Conservation (phyloP, 64 coral and sea anemone species). For the Montipora foliosa region DNA sequence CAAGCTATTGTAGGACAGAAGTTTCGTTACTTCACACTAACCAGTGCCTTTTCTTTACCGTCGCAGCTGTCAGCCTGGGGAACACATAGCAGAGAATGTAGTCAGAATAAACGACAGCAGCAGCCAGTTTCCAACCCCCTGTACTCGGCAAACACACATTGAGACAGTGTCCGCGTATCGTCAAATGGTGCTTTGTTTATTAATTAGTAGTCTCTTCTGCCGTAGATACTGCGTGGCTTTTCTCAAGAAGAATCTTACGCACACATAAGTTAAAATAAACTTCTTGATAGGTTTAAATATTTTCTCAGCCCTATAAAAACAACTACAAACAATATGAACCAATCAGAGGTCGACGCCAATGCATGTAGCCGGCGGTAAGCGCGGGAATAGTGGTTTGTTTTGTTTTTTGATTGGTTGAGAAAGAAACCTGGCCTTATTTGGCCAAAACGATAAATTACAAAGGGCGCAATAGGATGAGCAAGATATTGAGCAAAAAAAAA, state of each 20-base stretch:
- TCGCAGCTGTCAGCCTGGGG: constrained; percentile 89
- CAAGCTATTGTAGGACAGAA: no score
- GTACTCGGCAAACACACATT: not conserved
- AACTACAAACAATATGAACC: not conserved
- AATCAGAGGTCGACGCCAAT: not conserved
- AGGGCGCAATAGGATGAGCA: not conserved
- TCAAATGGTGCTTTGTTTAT: not conserved
- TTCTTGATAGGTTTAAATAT: no score
- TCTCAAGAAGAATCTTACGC: no score
- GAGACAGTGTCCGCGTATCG: not conserved
- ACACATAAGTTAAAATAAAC: not conserved
- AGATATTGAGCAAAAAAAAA: not conserved
- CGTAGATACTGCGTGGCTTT: not conserved
- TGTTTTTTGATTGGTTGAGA: not conserved
- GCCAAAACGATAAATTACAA: not conserved
- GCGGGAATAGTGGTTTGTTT: not conserved
- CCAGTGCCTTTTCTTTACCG: not conserved
- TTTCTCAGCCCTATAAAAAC: not conserved
- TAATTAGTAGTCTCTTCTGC: not conserved
- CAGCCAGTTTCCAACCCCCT: not conserved
- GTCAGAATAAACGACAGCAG: constrained; percentile 77
- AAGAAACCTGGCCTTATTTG: no score
- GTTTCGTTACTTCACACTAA: not conserved
- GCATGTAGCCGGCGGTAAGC: not conserved
- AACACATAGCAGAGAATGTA: constrained; percentile 81